Conservation (phyloP, 2,113 vertebrate genomes). For the Peromyscus leucopus region DNA sequence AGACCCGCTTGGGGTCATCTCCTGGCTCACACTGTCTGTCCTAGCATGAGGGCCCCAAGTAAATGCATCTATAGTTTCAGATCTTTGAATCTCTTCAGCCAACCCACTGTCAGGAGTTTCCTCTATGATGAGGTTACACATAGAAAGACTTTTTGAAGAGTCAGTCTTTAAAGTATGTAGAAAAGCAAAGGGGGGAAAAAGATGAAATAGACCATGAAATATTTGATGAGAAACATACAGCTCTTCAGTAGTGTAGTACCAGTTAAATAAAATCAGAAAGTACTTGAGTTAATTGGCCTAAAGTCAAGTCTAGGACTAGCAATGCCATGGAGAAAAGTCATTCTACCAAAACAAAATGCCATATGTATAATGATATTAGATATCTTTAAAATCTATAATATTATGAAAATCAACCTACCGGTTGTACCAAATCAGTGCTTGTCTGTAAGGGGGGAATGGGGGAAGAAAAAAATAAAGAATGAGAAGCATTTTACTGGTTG, state of each 20-base stretch:
- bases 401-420: conserved; percentile 90
- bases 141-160: conserved; percentile 92
- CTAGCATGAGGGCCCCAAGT: conserved; percentile 92
- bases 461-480: conserved; percentile 42
- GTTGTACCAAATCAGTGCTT: conserved; percentile 91
- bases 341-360: not conserved
- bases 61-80: conserved; percentile 88
- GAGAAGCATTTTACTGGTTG: conserved; percentile 42
- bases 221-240: conserved; percentile 88
- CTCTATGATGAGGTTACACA: conserved; percentile 90
- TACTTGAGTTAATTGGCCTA: conserved; percentile 76
- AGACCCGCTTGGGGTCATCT: conserved; percentile 79
- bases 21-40: conserved; percentile 87
- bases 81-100: conserved; percentile 88
- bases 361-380: conserved; percentile 52
- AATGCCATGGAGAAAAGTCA: conserved; percentile 60
- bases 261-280: conserved; percentile 78
- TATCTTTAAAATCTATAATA: conserved; percentile 27
- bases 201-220: conserved; percentile 88
- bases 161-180: conserved; percentile 90
- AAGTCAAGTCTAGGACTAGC: conserved; percentile 69
- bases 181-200: conserved; percentile 89
- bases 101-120: conserved; percentile 87
- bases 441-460: conserved; percentile 85
- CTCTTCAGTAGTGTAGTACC: conserved; percentile 71